Base-by-base conservation (phyloP, 2,888 invertebrate species). In the Limenitis arthemis region DNA sequence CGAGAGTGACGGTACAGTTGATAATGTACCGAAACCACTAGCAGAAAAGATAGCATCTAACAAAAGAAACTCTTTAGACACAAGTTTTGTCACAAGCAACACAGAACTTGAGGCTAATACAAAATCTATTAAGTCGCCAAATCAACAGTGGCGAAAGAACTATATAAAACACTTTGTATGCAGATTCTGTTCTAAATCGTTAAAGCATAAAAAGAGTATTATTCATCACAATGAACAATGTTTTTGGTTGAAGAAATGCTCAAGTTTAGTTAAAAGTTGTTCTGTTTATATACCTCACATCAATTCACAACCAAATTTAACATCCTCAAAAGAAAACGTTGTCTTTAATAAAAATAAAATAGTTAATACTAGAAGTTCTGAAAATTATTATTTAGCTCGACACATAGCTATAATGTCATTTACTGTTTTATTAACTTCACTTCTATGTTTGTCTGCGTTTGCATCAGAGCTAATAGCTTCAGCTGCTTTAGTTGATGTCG, bases 281-380 rank as follows among this genome's bases (percentile, higher is more conserved):
- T 79, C 77, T 56, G 74, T 85, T 1, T 51, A 47, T 28, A 55
- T 86, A 12, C 55, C 63, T 32, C 82, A 72, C 66, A 46, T 70
- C 37, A 79, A 80, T 56, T 51, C 55, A 2, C 69, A 68, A 58
- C 64, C 67, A 8, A 85, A 85, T 57, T 38, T 72, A 33, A 78
- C 77, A 20, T 73, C 73, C 9, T 55, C 57, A 8, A 53, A 47
- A 28, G 65, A 68, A 37, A 64, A 69, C 56, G 73, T 84, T 44
- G 74, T 77, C 6, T 60, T 68, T 42, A 63, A 58, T 55, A 55
- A 54, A 30, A 61, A 71, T 43, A 75, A 66, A 65, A 73, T 83
- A 43, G 59, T 79, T 44, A 55, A 64, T 58, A 61, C 67, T 51
- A 54, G 61, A 37, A 60, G 65, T 53, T 50, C 58, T 1, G 20